A percentile compares a stretch with the other conserved stretches of the same genome.
These are phyloP conservation scores for Sebastes umbrosus DNA, from an alignment of 2,797 vertebrate species.

Conservation along the genomic window DNA sequence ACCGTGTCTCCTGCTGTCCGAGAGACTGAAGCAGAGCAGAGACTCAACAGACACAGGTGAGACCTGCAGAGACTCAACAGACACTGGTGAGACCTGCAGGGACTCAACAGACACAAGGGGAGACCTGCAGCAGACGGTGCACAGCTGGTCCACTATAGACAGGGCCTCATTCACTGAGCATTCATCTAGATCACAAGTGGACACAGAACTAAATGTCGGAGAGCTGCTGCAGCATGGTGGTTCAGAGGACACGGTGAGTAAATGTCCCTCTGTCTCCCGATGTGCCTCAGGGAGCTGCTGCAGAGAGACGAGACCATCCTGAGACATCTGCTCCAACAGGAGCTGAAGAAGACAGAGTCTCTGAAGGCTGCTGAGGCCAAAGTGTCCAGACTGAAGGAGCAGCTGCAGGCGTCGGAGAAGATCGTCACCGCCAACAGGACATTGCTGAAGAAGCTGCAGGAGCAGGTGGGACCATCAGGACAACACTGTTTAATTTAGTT, in stretches of 20 bases:
- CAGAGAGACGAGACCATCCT: slow-evolving; percentile 91
- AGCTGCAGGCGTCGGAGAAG: slow-evolving; percentile 93
- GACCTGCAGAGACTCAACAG: too few species aligned
- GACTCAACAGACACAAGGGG: too few species aligned
- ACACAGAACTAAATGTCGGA: too few species aligned
- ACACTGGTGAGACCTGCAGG: slow-evolving; percentile 69
- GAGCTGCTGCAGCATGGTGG: too few species aligned
- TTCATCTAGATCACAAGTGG: neutral
- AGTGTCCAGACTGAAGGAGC: slow-evolving; percentile 89
- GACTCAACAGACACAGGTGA: slow-evolving; percentile 27
- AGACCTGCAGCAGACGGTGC: too few species aligned
- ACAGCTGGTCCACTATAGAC: neutral
- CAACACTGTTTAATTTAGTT: too few species aligned
- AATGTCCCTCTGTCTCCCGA: too few species aligned
- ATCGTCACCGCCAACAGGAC: slow-evolving; percentile 88
- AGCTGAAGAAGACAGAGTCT: slow-evolving; percentile 92
- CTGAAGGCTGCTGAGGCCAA: slow-evolving; percentile 91
- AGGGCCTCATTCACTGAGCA: neutral
- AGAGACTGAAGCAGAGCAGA: slow-evolving; percentile 86
- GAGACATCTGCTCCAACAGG: slow-evolving; percentile 91
- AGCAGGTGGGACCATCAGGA: slow-evolving; percentile 84
- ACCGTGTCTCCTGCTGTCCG: slow-evolving; percentile 76
- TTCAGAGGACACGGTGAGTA: too few species aligned
- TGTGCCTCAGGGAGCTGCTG: slow-evolving; percentile 84
- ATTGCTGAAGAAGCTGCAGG: slow-evolving; percentile 93